These are phyloP conservation scores for Chrysodeixis includens DNA, from an alignment of 2,888 invertebrate genomes.

Conservation along the genomic window DNA sequence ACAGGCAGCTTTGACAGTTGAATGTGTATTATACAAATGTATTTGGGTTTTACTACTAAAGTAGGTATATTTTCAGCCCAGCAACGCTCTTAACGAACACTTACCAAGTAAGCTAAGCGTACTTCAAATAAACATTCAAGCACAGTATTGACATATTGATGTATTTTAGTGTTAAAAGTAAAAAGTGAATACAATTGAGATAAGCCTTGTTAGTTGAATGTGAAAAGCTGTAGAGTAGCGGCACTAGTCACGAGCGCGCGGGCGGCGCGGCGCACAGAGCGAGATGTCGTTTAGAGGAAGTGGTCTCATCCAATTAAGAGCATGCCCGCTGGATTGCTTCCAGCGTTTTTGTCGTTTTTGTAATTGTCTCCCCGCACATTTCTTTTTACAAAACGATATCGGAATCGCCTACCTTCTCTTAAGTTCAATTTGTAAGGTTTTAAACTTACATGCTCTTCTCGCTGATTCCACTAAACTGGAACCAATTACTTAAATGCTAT, in stretches of 20 bases:
- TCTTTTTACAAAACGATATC: constrained; percentile 72
- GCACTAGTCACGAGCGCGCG: constrained; percentile 46
- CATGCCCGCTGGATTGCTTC: constrained; percentile 84
- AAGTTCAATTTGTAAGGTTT: constrained; percentile 60
- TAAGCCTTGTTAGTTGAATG: constrained; percentile 67
- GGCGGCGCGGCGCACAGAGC: constrained; percentile 35
- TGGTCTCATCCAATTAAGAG: constrained; percentile 88
- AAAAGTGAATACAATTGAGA: constrained; percentile 36
- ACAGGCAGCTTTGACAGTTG: constrained; percentile 11
- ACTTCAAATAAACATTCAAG: background rate
- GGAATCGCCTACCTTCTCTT: constrained; percentile 63
- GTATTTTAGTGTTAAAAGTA: constrained; percentile 8
- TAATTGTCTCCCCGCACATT: constrained; percentile 81
- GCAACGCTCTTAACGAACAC: background rate
- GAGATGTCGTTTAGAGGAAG: constrained; percentile 85
- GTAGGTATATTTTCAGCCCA: constrained; percentile 6
- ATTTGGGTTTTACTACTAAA: constrained; percentile 14
- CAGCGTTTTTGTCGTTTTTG: constrained; percentile 83
- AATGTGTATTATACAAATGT: constrained; percentile 1
- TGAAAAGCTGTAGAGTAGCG: constrained; percentile 62
- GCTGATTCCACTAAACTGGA: constrained; percentile 17
- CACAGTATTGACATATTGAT: constrained; percentile 3
- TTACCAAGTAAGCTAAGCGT: background rate
- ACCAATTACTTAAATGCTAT: constrained; percentile 16
- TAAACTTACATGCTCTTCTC: constrained; percentile 35